Conservation (phyloP, 1,140 invertebrate species). For the Lasioglossum baleicum region DNA sequence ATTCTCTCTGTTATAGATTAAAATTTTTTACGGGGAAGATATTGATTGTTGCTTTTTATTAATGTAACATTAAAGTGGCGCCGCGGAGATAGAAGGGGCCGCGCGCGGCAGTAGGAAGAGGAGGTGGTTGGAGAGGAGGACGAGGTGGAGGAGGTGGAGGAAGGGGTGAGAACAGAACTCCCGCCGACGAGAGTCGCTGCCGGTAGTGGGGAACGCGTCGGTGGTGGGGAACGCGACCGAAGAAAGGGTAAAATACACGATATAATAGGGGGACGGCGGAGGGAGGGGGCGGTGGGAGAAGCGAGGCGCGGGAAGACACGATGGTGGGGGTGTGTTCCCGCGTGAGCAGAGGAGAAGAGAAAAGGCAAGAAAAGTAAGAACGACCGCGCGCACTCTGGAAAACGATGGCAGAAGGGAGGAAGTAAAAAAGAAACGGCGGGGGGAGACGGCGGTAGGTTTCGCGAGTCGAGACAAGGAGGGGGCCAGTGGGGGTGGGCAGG, state of each 20-base stretch:
- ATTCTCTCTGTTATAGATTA: slow-evolving; percentile 78
- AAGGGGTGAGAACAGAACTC: slow-evolving; percentile 39
- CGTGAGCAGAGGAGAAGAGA: slow-evolving; percentile 30
- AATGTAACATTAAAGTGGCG: slow-evolving; percentile 79
- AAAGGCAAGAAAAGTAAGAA: slow-evolving; percentile 50
- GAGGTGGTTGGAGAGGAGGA: slow-evolving; percentile 40
- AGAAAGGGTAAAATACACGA: slow-evolving; percentile 38
- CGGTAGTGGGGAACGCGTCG: slow-evolving; percentile 34
- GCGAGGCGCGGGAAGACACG: slow-evolving; percentile 42
- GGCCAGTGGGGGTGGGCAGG: not conserved
- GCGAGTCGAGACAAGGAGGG: slow-evolving; percentile 39
- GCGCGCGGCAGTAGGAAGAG: slow-evolving; percentile 5
- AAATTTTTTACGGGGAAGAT: slow-evolving; percentile 79
- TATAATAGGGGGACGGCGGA: slow-evolving; percentile 7
- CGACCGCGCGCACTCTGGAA: slow-evolving; percentile 53
- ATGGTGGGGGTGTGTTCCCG: slow-evolving; percentile 2
- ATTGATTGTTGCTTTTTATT: slow-evolving; percentile 81
- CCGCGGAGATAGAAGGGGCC: slow-evolving; percentile 56
- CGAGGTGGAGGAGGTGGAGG: slow-evolving; percentile 43
- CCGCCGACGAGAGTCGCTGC: slow-evolving; percentile 36
- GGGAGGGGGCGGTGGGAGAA: slow-evolving; percentile 4
- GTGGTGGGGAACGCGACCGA: slow-evolving; percentile 44
- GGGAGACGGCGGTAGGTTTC: slow-evolving; percentile 21
- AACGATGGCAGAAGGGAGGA: slow-evolving; percentile 55
- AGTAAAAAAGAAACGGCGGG: slow-evolving; percentile 33